Evolutionary conservation across 2,888 invertebrate genomes (phyloP).

Genomic region (Tineola bisselliella): DNA sequence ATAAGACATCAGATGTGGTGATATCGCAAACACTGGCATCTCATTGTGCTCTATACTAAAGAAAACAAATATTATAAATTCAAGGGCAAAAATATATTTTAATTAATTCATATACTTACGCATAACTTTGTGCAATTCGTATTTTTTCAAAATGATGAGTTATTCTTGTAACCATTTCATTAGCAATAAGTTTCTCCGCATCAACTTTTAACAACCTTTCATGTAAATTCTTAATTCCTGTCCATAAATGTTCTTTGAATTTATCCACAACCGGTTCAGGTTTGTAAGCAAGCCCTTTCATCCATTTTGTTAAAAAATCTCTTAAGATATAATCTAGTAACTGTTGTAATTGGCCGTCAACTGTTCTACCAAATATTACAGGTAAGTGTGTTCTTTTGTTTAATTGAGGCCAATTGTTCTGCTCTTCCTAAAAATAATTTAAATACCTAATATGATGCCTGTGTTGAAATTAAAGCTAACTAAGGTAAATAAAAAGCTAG

Average conservation of each 20-base stretch:
- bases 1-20: constrained; percentile 76
- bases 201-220: constrained; percentile 79
- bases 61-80: constrained; percentile 15
- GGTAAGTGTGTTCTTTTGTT: constrained; percentile 70
- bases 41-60: constrained; percentile 70
- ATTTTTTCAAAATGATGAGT: constrained; percentile 88
- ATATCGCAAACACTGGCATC: constrained; percentile 76
- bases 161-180: constrained; percentile 82
- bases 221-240: constrained; percentile 76
- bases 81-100: too few relatives aligned
- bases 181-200: constrained; percentile 83
- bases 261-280: constrained; percentile 72
- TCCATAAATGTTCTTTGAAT: constrained; percentile 85
- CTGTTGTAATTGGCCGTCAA: constrained; percentile 85
- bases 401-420: constrained; percentile 43
- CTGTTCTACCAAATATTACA: constrained; percentile 83
- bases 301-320: constrained; percentile 83
- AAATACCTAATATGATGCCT: neutral
- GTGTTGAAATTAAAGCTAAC: neutral
- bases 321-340: constrained; percentile 80
- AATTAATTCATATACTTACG: constrained; percentile 65
- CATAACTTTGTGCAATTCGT: constrained; percentile 76
- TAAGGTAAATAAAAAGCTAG: neutral
- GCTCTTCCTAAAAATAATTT: constrained; percentile 40
- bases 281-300: constrained; percentile 74